phyloP scores from a whole-genome alignment of 2,113 vertebrate species.

The Rissa tridactyla region DNA sequence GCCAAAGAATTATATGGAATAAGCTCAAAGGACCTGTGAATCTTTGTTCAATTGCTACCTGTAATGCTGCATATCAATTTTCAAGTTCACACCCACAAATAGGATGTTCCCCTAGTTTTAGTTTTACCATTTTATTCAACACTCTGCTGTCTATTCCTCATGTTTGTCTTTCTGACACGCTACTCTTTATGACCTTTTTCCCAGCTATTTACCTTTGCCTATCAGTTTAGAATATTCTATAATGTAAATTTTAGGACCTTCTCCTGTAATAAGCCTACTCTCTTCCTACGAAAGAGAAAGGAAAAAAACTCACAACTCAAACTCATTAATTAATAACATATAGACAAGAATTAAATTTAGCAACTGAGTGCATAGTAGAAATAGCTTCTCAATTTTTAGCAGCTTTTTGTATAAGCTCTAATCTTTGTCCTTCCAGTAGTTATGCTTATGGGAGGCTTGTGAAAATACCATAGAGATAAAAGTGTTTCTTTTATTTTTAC shows the following conservation, averaged over 20 bases:
- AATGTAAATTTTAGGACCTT: background rate
- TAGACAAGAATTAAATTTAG: background rate
- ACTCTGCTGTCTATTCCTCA: background rate
- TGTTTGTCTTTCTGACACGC: background rate
- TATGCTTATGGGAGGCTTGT: background rate
- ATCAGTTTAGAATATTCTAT: background rate
- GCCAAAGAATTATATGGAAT: background rate
- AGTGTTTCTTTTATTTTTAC: background rate
- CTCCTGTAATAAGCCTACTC: background rate
- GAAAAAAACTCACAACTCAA: accelerated
- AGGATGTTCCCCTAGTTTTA: background rate
- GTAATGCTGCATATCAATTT: background rate
- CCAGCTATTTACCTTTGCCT: background rate
- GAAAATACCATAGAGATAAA: background rate
- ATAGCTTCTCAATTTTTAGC: background rate
- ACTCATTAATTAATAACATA: background rate
- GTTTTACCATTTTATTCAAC: background rate
- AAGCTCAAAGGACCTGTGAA: background rate
- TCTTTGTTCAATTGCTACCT: background rate
- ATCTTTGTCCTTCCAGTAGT: background rate
- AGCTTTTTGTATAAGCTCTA: background rate
- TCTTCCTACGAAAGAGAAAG: background rate
- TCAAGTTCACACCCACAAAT: background rate
- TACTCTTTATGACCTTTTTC: background rate
- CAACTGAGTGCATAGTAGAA: background rate